A percentile compares a stretch with the other conserved stretches of the same genome.
phyloP scores from a whole-genome alignment of 2,113 vertebrate genomes.

The Phylloscopus whistleri region DNA sequence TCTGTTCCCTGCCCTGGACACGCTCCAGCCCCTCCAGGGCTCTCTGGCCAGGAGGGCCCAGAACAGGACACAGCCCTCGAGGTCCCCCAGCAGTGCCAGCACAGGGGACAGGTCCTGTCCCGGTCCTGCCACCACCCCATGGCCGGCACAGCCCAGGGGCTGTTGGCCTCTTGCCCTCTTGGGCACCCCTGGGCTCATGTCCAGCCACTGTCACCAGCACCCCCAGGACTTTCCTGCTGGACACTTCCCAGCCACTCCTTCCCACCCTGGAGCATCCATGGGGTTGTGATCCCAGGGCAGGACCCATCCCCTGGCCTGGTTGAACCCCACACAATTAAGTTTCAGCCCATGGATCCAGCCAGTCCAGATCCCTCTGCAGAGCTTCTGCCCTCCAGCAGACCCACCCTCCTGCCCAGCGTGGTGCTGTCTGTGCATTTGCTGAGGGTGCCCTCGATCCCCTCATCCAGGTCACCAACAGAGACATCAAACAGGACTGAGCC shows the following conservation, averaged over 20 bases:
- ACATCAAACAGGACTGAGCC: neutral
- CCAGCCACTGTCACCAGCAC: neutral
- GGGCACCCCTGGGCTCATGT: neutral
- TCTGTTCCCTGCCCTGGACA: too few relatives aligned
- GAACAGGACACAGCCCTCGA: neutral
- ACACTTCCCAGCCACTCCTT: neutral
- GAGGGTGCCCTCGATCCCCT: neutral
- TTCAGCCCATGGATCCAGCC: neutral
- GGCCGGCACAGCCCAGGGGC: neutral
- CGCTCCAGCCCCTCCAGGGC: too few relatives aligned
- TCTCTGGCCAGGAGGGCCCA: neutral
- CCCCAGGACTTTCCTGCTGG: neutral
- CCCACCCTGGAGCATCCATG: neutral
- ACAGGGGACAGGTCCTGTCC: neutral
- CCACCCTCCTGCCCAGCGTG: neutral
- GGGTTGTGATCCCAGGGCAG: neutral
- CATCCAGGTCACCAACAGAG: neutral
- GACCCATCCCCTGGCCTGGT: neutral
- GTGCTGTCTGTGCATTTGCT: neutral
- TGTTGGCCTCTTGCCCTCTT: neutral
- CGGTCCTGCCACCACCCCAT: neutral
- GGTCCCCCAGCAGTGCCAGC: neutral
- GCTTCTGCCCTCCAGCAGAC: neutral
- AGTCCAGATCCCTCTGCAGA: neutral
- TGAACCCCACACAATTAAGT: neutral